Evolutionary conservation across 2,113 vertebrate genomes (phyloP).

Genomic region (Struthidea cinerea): DNA sequence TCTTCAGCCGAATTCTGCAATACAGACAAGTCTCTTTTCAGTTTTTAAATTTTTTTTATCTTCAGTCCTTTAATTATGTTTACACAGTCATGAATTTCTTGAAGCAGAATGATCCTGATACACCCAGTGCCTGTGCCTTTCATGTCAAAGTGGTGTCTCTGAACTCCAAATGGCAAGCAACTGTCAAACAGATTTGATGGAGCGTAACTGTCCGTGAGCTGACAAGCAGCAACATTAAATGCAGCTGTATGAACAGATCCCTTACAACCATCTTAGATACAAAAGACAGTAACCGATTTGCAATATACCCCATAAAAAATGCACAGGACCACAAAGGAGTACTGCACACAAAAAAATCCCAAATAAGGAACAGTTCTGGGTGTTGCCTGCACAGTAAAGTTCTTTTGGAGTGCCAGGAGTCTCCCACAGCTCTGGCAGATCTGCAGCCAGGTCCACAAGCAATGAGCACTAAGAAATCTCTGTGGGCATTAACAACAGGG

Average conservation of each 20-base stretch:
- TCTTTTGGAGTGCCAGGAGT: not conserved
- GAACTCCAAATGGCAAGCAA: not conserved
- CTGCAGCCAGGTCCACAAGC: not conserved
- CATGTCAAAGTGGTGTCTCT: not conserved
- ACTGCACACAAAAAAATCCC: not conserved
- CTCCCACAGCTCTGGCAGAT: not conserved
- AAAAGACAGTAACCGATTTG: not conserved
- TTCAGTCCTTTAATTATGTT: not conserved
- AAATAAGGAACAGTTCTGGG: not conserved
- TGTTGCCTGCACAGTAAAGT: not conserved
- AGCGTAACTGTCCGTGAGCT: not conserved
- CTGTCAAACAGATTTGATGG: not conserved
- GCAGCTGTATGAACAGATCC: not conserved
- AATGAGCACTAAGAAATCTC: not conserved
- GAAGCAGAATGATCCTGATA: not conserved
- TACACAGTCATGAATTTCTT: not conserved
- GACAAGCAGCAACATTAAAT: not conserved
- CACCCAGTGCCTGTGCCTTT: not conserved
- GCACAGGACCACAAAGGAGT: not conserved
- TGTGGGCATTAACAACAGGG: not conserved
- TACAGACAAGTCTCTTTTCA: not conserved
- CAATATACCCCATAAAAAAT: not conserved
- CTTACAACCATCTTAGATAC: not conserved
- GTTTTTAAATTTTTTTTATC: not conserved
- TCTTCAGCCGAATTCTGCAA: conserved; percentile 93